A percentile compares a stretch with the other conserved stretches of the same genome.
Evolutionary conservation across 2,797 vertebrate species (phyloP).

Genomic region (Acropternis orthonyx): DNA sequence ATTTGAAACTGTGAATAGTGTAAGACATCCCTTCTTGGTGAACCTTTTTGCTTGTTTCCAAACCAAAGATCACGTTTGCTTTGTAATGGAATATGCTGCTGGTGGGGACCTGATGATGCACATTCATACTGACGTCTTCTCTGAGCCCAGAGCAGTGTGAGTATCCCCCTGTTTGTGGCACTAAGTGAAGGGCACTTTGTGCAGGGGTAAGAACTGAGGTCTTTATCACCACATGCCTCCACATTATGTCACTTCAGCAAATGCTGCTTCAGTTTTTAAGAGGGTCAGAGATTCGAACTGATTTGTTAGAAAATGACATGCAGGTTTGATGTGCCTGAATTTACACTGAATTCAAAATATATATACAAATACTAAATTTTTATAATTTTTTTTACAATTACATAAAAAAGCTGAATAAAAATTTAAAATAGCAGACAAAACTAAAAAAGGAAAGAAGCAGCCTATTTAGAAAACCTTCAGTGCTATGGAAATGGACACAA

Average conservation of each 20-base stretch:
- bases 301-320: background rate
- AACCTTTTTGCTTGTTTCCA: constrained; percentile 99
- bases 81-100: constrained; percentile 98
- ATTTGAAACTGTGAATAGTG: constrained; percentile 98
- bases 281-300: background rate
- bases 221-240: background rate
- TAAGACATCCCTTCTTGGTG: constrained; percentile 97
- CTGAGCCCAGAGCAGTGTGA: constrained; percentile 94
- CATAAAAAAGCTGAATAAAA: background rate
- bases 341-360: background rate
- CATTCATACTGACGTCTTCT: constrained; percentile 97
- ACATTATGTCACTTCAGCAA: background rate
- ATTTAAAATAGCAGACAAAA: background rate
- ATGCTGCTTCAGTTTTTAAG: background rate
- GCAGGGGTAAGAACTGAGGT: background rate
- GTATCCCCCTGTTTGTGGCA: constrained; percentile 57
- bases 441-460: background rate
- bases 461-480: background rate
- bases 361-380: background rate
- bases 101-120: constrained; percentile 99
- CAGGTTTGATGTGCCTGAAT: background rate
- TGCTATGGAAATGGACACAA: background rate
- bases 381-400: background rate
- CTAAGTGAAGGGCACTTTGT: background rate
- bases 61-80: constrained; percentile 97